These are phyloP conservation scores for Apeltes quadracus DNA, from an alignment of 2,113 vertebrate genomes.

Conservation along the genomic window DNA sequence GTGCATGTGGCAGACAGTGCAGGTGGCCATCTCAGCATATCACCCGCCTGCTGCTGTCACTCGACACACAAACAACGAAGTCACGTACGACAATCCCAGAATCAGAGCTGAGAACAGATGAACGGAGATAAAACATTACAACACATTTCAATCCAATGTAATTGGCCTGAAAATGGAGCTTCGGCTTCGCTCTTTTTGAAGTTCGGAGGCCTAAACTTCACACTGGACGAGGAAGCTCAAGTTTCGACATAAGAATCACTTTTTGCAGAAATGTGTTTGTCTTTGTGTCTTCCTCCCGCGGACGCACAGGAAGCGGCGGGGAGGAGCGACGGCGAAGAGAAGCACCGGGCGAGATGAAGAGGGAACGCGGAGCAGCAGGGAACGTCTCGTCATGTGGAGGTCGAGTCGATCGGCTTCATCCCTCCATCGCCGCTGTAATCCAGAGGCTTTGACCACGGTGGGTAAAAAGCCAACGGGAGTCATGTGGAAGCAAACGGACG, in stretches of 20 bases:
- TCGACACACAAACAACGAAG: constrained; percentile 51
- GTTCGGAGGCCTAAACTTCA: constrained; percentile 8
- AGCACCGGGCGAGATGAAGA: not conserved
- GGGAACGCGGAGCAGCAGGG: not conserved
- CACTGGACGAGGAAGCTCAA: too few relatives aligned
- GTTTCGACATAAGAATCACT: not conserved
- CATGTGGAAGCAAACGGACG: constrained; percentile 8
- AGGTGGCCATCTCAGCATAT: constrained; percentile 68
- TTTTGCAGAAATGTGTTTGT: not conserved
- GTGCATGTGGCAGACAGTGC: constrained; percentile 75
- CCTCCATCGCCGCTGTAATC: constrained; percentile 25
- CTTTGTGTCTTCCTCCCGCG: not conserved
- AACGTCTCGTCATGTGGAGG: not conserved
- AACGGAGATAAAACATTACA: not conserved
- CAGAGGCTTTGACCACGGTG: constrained; percentile 8
- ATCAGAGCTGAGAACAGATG: not conserved
- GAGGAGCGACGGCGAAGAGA: constrained; percentile 50
- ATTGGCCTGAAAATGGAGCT: not conserved
- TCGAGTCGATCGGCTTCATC: not conserved
- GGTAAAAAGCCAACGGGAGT: not conserved
- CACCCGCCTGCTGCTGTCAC: constrained; percentile 70
- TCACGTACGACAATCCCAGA: constrained; percentile 14
- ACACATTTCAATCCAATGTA: not conserved
- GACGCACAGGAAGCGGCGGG: constrained; percentile 41
- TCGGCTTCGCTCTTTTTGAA: not conserved